A percentile compares a stretch with the other conserved stretches of the same genome.
phyloP scores from a whole-genome alignment of 1,140 invertebrate species.

The Paramacrobiotus metropolitanus region DNA sequence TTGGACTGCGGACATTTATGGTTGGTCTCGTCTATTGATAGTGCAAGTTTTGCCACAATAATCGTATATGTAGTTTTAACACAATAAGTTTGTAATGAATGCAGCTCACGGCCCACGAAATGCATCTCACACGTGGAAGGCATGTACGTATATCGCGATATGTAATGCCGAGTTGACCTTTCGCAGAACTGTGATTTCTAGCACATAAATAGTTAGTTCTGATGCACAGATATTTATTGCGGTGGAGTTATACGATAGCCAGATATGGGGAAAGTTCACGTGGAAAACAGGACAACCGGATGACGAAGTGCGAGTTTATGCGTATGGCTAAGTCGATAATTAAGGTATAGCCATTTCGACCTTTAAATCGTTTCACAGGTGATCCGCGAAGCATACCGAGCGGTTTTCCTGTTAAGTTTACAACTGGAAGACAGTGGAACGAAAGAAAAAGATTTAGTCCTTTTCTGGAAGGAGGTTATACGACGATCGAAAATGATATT shows the following conservation, averaged over 20 bases:
- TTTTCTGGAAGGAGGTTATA: not conserved
- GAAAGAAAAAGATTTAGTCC: not conserved
- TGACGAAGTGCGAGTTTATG: not conserved
- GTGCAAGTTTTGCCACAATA: not conserved
- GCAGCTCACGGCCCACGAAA: not conserved
- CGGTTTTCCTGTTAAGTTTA: not conserved
- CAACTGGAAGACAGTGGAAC: not conserved
- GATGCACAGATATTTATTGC: not conserved
- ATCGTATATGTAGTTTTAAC: not conserved
- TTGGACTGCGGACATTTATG: too few species aligned
- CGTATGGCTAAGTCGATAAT: too few species aligned
- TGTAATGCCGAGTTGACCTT: not conserved
- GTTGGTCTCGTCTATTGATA: too few species aligned
- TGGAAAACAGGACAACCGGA: not conserved
- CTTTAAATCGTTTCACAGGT: not conserved
- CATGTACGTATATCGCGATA: not conserved
- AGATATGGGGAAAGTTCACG: not conserved
- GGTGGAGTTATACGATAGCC: not conserved
- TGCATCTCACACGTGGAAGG: not conserved
- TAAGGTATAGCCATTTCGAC: not conserved
- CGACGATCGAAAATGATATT: not conserved
- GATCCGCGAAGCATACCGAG: not conserved
- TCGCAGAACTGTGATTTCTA: too few species aligned
- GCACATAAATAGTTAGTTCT: too few species aligned
- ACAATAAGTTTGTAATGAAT: too few species aligned